Evolutionary conservation across 2,888 invertebrate species (phyloP), one percentile per base, ranked within the genome.

Genomic region (Agonum fuliginosum): DNA sequence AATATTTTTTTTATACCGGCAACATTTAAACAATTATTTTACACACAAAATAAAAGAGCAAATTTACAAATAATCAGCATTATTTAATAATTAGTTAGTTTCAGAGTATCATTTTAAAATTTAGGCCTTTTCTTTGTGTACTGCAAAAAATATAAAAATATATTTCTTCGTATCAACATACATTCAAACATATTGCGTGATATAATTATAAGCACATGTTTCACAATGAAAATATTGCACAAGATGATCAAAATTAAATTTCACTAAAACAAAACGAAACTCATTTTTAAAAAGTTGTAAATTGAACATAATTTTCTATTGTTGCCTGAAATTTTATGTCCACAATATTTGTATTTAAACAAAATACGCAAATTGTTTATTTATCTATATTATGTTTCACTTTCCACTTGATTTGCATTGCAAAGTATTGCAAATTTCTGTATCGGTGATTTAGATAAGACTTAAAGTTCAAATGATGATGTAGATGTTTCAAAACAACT

Each of bases 371-470:
- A n/a, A n/a, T n/a, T n/a, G n/a, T n/a, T n/a, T n/a, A n/a, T n/a
- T n/a, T n/a, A n/a, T n/a, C n/a, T n/a, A n/a, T n/a, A n/a, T n/a
- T n/a, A n/a, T n/a, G n/a, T n/a, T 27, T 54, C 67, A 41, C 67
- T 67, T 67, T 67, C 67, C 37, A 67, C 8, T 2, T 41, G n/a
- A 67, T 67, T 67, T 67, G 67, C 20, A 67, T 19, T 67, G 67
- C 67, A 37, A 67, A 67, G 67, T 67, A n/a, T 67, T 67, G 67
- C 67, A 37, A 67, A 67, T 67, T 37, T n/a, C n/a, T 67, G 37
- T 67, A 67, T 37, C 37, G 37, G 20, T 20, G 22, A n/a, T 54
- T 67, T 41, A 17, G 67, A 67, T 67, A 41, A 37, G 12, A 37
- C 37, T 37, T 37, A 20, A 67, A 67, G 67, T 67, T 67, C 67